Evolutionary conservation across 2,888 invertebrate genomes (phyloP), one percentile per base, ranked within the genome.

Genomic region (Euzetes globulus): DNA sequence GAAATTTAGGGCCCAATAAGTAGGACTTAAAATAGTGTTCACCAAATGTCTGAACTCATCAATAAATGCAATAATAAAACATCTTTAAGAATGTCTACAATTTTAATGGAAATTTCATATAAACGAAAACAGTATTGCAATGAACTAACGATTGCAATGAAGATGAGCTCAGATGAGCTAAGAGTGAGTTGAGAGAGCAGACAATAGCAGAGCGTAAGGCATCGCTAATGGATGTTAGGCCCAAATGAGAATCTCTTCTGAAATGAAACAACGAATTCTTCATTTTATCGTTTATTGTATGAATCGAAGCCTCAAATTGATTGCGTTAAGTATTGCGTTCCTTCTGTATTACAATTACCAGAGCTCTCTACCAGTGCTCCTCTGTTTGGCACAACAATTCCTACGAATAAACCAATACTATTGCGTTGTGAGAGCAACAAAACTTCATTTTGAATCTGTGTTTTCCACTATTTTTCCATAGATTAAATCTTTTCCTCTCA

Each of bases 181-280:
- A 52, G 19, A 9, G 19, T 58, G 17, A 15, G 27, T 27, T 9
- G 33, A 19, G 11, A 60, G 7, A 33, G 33, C 29, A 60, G 60
- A 68, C 22, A 68, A 19, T 41, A 22, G 3, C 1, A 29, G 22
- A 37, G 17, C 1, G 19, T 4, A 22, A 68, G n/a, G 41, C 41
- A 41, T 29, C 13, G 9, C 45, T 68, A 68, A 68, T 68, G 68
- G 68, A 68, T 68, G 68, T 68, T 37, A 15, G 68, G 45, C 41
- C 41, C 41, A 63, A 68, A 68, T 68, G 68, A 68, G 68, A 68
- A 63, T 63, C 63, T 27, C 25, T 63, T 63, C 63, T 63, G 37
- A 63, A 63, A 33, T 63, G 33, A 63, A 68, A 68, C 68, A 68
- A 68, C 19, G 33, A 68, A 41, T 68, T 68, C 41, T 41, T 68